Conservation (phyloP, 2,113 vertebrate species). For the Ia io region DNA sequence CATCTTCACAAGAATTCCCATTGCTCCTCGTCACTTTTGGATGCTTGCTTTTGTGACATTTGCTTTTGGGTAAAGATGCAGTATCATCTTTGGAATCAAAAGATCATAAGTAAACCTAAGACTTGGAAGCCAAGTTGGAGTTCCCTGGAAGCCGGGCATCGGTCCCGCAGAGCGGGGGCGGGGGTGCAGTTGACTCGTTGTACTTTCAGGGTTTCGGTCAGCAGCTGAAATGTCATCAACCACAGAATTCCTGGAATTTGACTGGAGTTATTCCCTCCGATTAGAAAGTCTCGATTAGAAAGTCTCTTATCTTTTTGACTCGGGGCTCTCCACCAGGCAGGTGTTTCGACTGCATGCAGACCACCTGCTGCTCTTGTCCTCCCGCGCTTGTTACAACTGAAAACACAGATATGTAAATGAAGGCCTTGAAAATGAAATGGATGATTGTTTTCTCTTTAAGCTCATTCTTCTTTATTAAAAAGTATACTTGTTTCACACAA, state of each 20-base stretch:
- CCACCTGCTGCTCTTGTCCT: not conserved
- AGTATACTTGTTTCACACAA: not conserved
- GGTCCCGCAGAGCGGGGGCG: not conserved
- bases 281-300: not conserved
- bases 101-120: conserved; percentile 64
- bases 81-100: conserved; percentile 83
- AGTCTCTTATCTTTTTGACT: not conserved
- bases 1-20: conserved; percentile 78
- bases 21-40: conserved; percentile 68
- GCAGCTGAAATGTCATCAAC: not conserved
- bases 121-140: conserved; percentile 12
- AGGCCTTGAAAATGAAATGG: not conserved
- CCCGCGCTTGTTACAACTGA: not conserved
- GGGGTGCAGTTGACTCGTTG: not conserved
- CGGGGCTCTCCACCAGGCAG: not conserved
- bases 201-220: not conserved
- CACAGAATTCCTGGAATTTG: not conserved
- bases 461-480: not conserved
- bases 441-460: not conserved
- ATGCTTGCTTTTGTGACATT: conserved; percentile 79
- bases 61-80: conserved; percentile 83
- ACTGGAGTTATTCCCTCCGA: not conserved
- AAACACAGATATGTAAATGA: not conserved
- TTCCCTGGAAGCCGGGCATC: conserved; percentile 48
- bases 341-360: not conserved